phyloP scores from a whole-genome alignment of 2,113 vertebrate species.

The Urocynchramus pylzowi region DNA sequence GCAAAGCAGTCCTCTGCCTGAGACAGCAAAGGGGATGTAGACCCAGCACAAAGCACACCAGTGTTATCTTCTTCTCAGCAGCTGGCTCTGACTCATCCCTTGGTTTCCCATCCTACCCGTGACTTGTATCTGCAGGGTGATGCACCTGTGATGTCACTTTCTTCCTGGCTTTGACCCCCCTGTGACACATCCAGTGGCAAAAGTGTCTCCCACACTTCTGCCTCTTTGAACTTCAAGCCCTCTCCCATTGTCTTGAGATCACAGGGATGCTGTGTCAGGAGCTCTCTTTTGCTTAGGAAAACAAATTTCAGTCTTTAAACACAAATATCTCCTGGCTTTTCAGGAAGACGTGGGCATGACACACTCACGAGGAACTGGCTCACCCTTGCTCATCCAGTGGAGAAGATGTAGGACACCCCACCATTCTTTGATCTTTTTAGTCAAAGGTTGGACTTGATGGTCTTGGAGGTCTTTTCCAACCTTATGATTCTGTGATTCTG shows the following conservation, averaged over 20 bases:
- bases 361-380: background rate
- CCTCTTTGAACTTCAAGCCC: background rate
- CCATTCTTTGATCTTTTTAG: background rate
- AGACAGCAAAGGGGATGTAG: background rate
- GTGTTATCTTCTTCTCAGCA: background rate
- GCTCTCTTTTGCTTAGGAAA: background rate
- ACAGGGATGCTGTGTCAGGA: background rate
- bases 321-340: background rate
- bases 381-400: background rate
- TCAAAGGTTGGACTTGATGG: background rate
- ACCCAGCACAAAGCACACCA: background rate
- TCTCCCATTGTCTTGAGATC: accelerated
- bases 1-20: background rate
- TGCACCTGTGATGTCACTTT: background rate
- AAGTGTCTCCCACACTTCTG: background rate
- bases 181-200: accelerated
- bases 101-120: background rate
- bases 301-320: background rate
- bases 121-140: background rate
- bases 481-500: background rate
- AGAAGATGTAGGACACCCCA: background rate
- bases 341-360: background rate
- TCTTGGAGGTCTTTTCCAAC: background rate
- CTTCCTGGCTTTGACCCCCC: background rate
- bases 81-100: background rate